phyloP scores from a whole-genome alignment of 2,797 vertebrate species.

The Prionace glauca region DNA sequence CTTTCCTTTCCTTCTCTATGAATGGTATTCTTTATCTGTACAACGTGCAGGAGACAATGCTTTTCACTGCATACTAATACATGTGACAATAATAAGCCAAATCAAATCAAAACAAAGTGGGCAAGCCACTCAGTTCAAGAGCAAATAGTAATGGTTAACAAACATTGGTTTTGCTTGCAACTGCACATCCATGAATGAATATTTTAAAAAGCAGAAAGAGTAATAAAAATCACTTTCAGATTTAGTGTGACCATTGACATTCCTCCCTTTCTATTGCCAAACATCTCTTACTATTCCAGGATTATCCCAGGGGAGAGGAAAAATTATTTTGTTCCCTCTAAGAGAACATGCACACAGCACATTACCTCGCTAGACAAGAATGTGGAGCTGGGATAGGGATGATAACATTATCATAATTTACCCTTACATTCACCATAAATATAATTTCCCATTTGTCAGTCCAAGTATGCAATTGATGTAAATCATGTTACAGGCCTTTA shows the following conservation, averaged over 20 bases:
- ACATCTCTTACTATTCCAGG: neutral
- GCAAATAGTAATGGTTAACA: too few species aligned
- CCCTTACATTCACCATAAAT: neutral
- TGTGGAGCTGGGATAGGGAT: neutral
- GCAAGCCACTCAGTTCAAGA: too few species aligned
- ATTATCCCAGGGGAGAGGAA: neutral
- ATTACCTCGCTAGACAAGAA: neutral
- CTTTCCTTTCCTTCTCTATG: too few species aligned
- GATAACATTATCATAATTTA: neutral
- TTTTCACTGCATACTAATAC: too few species aligned
- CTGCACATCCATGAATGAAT: too few species aligned
- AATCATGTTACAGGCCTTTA: neutral
- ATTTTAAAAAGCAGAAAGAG: too few species aligned
- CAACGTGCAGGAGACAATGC: too few species aligned
- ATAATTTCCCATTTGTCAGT: neutral
- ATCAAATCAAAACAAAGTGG: too few species aligned
- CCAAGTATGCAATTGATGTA: neutral
- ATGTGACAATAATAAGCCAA: too few species aligned
- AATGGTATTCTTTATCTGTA: too few species aligned
- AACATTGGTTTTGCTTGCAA: too few species aligned
- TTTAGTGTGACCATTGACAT: neutral
- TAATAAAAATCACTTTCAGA: neutral
- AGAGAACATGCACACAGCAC: neutral
- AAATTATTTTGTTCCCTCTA: neutral
- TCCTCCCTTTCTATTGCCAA: neutral